Base-by-base conservation (phyloP, 2,888 invertebrate genomes). In the Dinocampus coccinellae region DNA sequence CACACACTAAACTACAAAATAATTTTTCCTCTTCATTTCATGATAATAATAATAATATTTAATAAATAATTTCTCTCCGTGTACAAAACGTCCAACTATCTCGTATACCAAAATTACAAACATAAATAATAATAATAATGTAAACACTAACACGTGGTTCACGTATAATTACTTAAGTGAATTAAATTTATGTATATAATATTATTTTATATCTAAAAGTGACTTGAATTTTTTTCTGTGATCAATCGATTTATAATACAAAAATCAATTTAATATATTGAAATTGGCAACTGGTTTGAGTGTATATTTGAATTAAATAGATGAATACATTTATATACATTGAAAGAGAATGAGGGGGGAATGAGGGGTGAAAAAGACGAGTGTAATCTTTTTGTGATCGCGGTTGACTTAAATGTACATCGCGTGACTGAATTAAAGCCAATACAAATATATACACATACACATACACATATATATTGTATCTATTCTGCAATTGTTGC, bases 121-220 rank as follows among this genome's bases (percentile, higher is more conserved):
- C n/a, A n/a, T n/a, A n/a, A 67, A 42, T 63, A 62, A 72, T 76
- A 75, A 73, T 72, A 61, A 70, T 71, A 71, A 72, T 70, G 80
- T 79, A 79, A 82, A 79, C 79, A 79, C 70, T 65, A 74, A 73
- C 79, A 76, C 78, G 79, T 80, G 79, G 72, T 65, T 65, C 60
- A 64, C 63, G 75, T 75, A 75, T 75, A 78, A 80, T 80, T 77
- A 80, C 77, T 78, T 77, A 78, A 79, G 77, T 76, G 75, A 73
- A 72, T 71, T 78, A 69, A 75, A 47, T 47, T 47, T 68, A 71
- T 64, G 69, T 72, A 65, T 66, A 72, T 29, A 29, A 29, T 29
- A 29, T 29, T 29, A 42, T 42, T 16, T 0, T 42, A 16, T 3
- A n/a, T n/a, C n/a, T n/a, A n/a, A n/a, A n/a, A n/a, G n/a, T n/a